Base-by-base conservation (phyloP, 2,113 vertebrate genomes). In the Anseranas semipalmata region DNA sequence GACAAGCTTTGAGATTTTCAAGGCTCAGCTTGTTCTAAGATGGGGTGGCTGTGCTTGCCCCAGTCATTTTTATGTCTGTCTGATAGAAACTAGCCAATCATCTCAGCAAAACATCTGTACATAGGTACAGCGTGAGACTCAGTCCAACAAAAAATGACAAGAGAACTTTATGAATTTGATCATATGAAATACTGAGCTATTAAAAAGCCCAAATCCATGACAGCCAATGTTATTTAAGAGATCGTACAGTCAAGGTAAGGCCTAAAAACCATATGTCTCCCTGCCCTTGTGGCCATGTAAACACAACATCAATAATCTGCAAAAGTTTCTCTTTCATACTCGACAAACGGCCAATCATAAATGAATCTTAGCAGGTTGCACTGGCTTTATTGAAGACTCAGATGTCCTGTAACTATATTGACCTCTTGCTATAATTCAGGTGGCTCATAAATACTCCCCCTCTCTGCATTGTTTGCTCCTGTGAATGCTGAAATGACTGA, bases 301-400 rank as follows among this genome's bases (percentile, higher is more conserved):
- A 67, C 10, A 21, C 37, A 81, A 35, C 60, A 66, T 32, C 63
- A 87, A 60, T 73, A 92, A 35, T 79, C 73, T 62, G 68, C 81
- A 72, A 76, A 89, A 70, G 87, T 91, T 91, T 87, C 66, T 65
- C 59, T 89, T 90, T 95, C 73, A 59, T 60, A 45, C 53, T 87
- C 0, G 0, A 72, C 1, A 1, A 87, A 95, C 68, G 62, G 41
- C 53, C 13, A 35, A 76, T 85, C 83, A n/a, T 82, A 96, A 88
- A 91, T 55, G 35, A 96, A 50, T 68, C 72, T 87, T 90, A 81
- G 28, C 41, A 66, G n/a, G n/a, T 33, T 66, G 28, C 87, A 22
- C 33, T 71, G 60, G 46, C 33, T 96, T 89, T 92, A 79, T n/a
- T 82, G 58, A 92, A 75, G 52, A 78, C 27, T 65, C 53, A 12